A percentile compares a stretch with the other conserved stretches of the same genome.
Conservation (phyloP, 2,113 vertebrate species). For the Peromyscus maniculatus region DNA sequence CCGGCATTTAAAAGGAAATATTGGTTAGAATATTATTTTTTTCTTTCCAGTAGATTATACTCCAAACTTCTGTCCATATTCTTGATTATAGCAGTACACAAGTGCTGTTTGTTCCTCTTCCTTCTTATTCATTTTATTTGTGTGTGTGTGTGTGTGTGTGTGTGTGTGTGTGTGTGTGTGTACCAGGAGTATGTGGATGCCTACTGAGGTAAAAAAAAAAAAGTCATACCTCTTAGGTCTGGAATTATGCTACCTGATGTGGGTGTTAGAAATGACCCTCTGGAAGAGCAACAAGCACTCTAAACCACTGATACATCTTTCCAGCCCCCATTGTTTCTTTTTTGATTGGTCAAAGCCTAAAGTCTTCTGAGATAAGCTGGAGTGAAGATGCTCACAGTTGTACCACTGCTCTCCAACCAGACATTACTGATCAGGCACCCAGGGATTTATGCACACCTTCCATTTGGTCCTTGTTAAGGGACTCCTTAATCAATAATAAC, state of each 20-base stretch:
- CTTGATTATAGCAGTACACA: background rate
- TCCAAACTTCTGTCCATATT: background rate
- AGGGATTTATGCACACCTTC: background rate
- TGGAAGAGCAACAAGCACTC: background rate
- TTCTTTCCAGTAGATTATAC: background rate
- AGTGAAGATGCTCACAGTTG: background rate
- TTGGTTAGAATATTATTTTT: background rate
- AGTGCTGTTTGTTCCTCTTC: background rate
- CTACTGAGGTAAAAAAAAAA: no score
- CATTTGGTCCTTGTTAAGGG: background rate
- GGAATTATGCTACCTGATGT: background rate
- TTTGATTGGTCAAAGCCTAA: background rate
- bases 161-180: background rate
- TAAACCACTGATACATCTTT: background rate
- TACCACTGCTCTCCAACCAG: background rate
- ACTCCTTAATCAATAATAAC: background rate
- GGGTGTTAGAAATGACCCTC: background rate
- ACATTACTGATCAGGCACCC: background rate
- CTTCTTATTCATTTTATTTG: background rate
- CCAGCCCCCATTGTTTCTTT: background rate
- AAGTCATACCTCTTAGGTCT: background rate
- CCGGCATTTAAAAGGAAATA: background rate
- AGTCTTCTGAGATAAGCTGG: background rate
- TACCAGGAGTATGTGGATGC: background rate
- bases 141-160: background rate